Base-by-base conservation (phyloP, 2,113 vertebrate genomes). In the Syngnathus typhle region DNA sequence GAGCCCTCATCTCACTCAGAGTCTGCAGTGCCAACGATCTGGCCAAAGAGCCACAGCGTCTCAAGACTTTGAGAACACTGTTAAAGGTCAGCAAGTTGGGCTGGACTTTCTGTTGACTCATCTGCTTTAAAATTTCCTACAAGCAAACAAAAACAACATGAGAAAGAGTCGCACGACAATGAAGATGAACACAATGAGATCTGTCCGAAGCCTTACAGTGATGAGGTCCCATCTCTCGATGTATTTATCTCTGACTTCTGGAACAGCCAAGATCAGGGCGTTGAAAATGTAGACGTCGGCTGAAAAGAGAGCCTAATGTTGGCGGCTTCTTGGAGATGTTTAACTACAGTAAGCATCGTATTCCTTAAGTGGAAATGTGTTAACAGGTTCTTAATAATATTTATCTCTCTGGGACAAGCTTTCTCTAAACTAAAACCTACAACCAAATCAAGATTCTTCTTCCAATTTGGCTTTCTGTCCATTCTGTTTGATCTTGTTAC, bases 31-130 rank as follows among this genome's bases (percentile, higher is more conserved):
- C 79, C 38, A 86, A 68, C 0, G 21, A 0, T 82, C 52, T 94
- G 60, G 86, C 92, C 38, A 91, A 0, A 7, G n/a, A 0, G 27
- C 93, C 88, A 38, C 93, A 94, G 59, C 72, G 90, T 23, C 86
- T 87, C 71, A 98, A 83, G 41, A 70, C 77, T 82, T 91, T 95
- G 62, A 99, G 87, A 0, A 93, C 59, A 4, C 85, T 78, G 75
- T 99, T 98, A 52, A 99, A 98, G 1, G 95, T 98, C 10, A 92
- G 86, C 37, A 98, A 81, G 75, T 92, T 93, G 23, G 97, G 95
- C 23, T 83, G 88, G 37, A 98, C 88, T 0, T 93, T 88, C 86
- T 98, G 95, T 10, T 93, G 84, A 59, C 54, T 88, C 96, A 98
- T 98, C 38, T 98, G 93, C 27, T 85, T 93, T 83, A 99, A 66